Base-by-base conservation (phyloP, 2,113 vertebrate species). In the Apaloderma vittatum region DNA sequence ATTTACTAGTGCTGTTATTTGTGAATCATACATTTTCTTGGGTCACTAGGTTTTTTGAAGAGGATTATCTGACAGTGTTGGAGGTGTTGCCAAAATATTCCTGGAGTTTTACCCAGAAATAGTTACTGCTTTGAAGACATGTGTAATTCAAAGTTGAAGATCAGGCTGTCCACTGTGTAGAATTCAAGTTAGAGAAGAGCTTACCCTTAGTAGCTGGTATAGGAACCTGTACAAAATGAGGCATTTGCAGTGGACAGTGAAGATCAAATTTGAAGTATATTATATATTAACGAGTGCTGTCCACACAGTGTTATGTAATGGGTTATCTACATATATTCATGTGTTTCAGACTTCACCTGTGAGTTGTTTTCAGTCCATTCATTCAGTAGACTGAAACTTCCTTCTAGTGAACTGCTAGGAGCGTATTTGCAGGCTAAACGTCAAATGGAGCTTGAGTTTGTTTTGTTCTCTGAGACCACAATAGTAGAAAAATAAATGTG, bases 271-370 rank as follows among this genome's bases (percentile, higher is more conserved):
- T 40, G 40, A 40, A 40, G 40, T 12, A 40, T 40, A 12, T 40
- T 40, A 40, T 40, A 40, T 40, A 40, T 40, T 40, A 40, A 40
- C 12, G 29, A 43, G 12, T 78, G 30, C 27, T 2, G 3, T 83
- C 45, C 66, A 8, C 8, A 34, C 10, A 58, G 7, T 6, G 4
- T 62, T 76, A 36, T 0, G 0, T 61, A 58, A 24, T 36, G 15
- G 15, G 9, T 82, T 91, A 15, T 58, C 15, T 67, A 10, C 20
- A 11, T 65, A 37, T 23, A 17, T 22, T 26, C 5, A 57, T 48
- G 32, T 27, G 5, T 62, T 91, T 63, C 30, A 61, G n/a, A 61
- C 11, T 1, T 67, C 7, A 30, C 11, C 12, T 37, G 6, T 52
- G 27, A 61, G 13, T 66, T 86, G 23, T 40, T 93, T 85, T 83